These are phyloP conservation scores for Phasia obesa DNA, from an alignment of 2,888 invertebrate species.

Conservation along the genomic window DNA sequence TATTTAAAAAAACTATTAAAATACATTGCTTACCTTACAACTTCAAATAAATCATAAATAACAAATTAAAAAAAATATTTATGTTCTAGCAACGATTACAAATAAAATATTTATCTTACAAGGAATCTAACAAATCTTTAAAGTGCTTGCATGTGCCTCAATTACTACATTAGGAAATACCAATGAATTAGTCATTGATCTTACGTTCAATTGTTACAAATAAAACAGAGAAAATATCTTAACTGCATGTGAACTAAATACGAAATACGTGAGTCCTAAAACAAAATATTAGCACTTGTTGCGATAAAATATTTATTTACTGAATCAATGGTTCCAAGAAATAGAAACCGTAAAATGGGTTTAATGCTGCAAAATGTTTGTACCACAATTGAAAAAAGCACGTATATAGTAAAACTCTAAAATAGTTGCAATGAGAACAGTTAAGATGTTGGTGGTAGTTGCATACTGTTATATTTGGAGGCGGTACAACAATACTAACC, in stretches of 20 bases:
- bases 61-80: conserved; percentile 1
- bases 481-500: conserved; percentile 52
- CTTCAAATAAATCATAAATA: conserved; percentile 25
- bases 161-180: conserved; percentile 37
- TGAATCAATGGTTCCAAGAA: conserved; percentile 21
- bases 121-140: conserved; percentile 40
- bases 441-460: conserved; percentile 5
- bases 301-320: conserved; percentile 29
- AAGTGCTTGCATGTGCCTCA: conserved; percentile 32
- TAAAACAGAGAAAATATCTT: conserved; percentile 23
- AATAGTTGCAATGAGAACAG: not conserved
- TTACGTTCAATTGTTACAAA: conserved; percentile 55
- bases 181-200: conserved; percentile 65
- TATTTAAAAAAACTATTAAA: not conserved
- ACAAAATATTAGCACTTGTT: conserved; percentile 66
- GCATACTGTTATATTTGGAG: conserved; percentile 42
- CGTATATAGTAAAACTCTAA: conserved; percentile 41
- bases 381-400: conserved; percentile 18
- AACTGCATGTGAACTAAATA: conserved; percentile 39
- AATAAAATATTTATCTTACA: conserved; percentile 41
- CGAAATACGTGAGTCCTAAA: conserved; percentile 59
- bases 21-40: conserved; percentile 6
- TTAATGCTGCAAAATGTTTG: conserved; percentile 3
- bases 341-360: conserved; percentile 26
- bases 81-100: conserved; percentile 32